Evolutionary conservation across 2,797 vertebrate species (phyloP), one percentile per base, ranked within the genome.

Genomic region (Thripadectes ignobilis): DNA sequence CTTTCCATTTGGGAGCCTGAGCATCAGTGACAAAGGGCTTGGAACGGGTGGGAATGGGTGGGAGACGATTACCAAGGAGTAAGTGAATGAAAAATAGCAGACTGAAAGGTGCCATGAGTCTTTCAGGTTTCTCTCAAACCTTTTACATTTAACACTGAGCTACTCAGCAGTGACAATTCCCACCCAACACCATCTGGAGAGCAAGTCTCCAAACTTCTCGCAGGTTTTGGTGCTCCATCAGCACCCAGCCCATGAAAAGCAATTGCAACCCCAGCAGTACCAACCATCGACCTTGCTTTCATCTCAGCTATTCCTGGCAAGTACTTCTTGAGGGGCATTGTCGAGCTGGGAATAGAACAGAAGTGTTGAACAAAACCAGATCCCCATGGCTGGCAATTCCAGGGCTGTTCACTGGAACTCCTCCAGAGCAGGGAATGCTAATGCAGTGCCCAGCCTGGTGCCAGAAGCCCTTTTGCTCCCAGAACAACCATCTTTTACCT

Each of bases 361-460:
- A 51, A 69, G 46, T 16, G 27, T 4, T 67, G 85, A 75, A n/a
- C 38, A 74, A 55, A 87, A 6, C 26, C 68, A 83, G 7, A 34
- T 52, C 22, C 0, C 18, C 12, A 7, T 5, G 11, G n/a, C 4
- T 5, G 4, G 45, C 1, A 30, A 5, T 55, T 66, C 24, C 59
- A 24, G 58, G 14, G 54, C n/a, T 58, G 30, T 30, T 75, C 1
- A 0, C 34, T 45, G 46, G 54, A n/a, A 3, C 39, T 45, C 49
- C 75, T 43, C 15, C 0, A 2, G 59, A 14, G 17, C 26, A 29
- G 1, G 3, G 38, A 14, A 29, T 14, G 32, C 48, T 30, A 23
- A 63, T 1, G 4, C 11, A 57, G 7, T 6, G 18, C 27, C 62
- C 65, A 65, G 83, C 58, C 36, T 46, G 45, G 4, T 45, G 27